A percentile compares a stretch with the other conserved stretches of the same genome.
These are phyloP conservation scores for Marcusenius ussheri DNA, from an alignment of 2,113 vertebrate species.

Conservation along the genomic window DNA sequence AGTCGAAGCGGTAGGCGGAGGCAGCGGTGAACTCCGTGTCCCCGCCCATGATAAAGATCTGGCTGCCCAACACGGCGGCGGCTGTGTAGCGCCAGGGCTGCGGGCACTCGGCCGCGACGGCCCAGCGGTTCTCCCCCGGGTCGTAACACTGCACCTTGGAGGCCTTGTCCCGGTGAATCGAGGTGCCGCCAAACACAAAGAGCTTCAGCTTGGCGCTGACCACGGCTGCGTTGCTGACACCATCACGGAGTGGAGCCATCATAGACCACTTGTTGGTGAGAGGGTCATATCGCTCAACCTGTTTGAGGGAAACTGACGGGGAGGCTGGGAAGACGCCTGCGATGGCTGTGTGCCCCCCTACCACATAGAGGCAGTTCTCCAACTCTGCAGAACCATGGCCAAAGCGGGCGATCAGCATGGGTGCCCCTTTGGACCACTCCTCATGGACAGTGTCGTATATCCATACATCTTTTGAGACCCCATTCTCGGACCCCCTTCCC, in stretches of 20 bases:
- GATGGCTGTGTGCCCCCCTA: conserved; percentile 85
- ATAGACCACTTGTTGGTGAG: conserved; percentile 82
- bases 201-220: conserved; percentile 87
- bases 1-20: conserved; percentile 88
- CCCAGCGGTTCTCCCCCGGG: conserved; percentile 78
- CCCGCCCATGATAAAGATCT: conserved; percentile 96
- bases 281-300: conserved; percentile 83
- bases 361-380: conserved; percentile 82
- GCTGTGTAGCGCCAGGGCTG: conserved; percentile 93
- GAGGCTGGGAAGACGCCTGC: conserved; percentile 83
- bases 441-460: conserved; percentile 86
- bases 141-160: conserved; percentile 91
- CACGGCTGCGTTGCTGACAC: conserved; percentile 87
- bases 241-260: conserved; percentile 82
- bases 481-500: conserved; percentile 84
- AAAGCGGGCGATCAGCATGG: conserved; percentile 89
- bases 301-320: conserved; percentile 84
- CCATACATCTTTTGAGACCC: conserved; percentile 92
- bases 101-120: conserved; percentile 79
- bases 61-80: conserved; percentile 81
- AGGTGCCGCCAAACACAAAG: conserved; percentile 85
- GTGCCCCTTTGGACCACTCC: conserved; percentile 88
- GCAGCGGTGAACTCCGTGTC: conserved; percentile 89
- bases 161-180: conserved; percentile 83
- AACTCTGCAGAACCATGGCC: conserved; percentile 86